A percentile compares a stretch with the other conserved stretches of the same genome.
Conservation (phyloP, 2,113 vertebrate species). For the Loxodonta africana region DNA sequence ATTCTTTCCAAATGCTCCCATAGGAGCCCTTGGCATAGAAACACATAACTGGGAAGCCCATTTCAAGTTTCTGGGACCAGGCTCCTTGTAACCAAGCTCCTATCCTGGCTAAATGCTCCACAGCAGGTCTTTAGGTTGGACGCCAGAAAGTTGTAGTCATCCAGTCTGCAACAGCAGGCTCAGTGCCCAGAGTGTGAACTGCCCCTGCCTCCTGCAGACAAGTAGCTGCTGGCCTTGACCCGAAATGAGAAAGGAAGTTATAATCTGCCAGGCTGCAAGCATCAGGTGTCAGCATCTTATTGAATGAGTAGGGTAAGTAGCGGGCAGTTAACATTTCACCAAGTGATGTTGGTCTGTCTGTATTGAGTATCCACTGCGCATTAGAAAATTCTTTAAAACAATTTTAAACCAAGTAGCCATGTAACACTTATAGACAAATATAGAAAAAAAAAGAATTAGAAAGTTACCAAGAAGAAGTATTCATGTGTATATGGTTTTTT, state of each 20-base stretch:
- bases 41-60: not conserved
- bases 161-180: conserved; percentile 59
- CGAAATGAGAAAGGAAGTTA: conserved; percentile 71
- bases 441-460: not conserved
- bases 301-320: conserved; percentile 68
- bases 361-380: conserved; percentile 35
- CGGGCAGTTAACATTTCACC: conserved; percentile 6
- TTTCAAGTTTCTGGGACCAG: not conserved
- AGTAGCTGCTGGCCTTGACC: conserved; percentile 52
- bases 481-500: not conserved
- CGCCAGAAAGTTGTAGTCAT: not conserved
- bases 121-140: not conserved
- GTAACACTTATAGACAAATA: conserved; percentile 6
- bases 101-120: not conserved
- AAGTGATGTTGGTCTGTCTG: conserved; percentile 2
- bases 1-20: not conserved
- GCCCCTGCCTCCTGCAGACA: conserved; percentile 61
- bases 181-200: conserved; percentile 57
- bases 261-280: conserved; percentile 67
- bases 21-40: not conserved
- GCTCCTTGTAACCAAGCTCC: not conserved
- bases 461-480: not conserved
- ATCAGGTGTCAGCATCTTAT: conserved; percentile 53
- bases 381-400: conserved; percentile 48
- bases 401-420: not conserved